phyloP scores from a whole-genome alignment of 1,140 invertebrate species.

The Aphidius ervi region DNA sequence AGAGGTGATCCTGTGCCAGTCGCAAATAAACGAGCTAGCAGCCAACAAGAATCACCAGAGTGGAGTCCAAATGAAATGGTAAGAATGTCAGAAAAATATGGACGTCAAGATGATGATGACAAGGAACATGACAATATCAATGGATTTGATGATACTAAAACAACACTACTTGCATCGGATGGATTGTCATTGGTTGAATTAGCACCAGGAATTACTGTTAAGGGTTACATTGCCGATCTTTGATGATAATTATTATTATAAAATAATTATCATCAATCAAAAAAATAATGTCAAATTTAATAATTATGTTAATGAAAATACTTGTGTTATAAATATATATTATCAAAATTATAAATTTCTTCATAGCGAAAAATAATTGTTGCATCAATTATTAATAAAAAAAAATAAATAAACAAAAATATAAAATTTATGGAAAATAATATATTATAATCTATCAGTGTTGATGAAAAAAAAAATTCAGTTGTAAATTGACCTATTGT shows the following conservation, averaged over 20 bases:
- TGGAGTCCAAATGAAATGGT: slow-evolving; percentile 51
- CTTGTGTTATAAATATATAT: too few relatives aligned
- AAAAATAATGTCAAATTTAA: not conserved
- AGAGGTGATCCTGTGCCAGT: slow-evolving; percentile 38
- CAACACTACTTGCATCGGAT: not conserved
- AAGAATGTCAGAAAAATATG: slow-evolving; percentile 49
- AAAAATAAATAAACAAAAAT: too few relatives aligned
- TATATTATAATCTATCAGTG: too few relatives aligned
- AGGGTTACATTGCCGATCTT: slow-evolving; percentile 65
- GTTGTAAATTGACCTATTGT: too few relatives aligned
- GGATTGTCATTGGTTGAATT: slow-evolving; percentile 48
- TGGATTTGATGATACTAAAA: not conserved
- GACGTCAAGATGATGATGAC: slow-evolving; percentile 31
- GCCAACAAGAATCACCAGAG: slow-evolving; percentile 41
- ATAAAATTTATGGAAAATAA: too few relatives aligned
- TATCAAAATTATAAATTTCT: too few relatives aligned
- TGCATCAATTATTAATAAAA: too few relatives aligned
- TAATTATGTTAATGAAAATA: too few relatives aligned
- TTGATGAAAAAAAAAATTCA: too few relatives aligned
- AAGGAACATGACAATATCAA: slow-evolving; percentile 27
- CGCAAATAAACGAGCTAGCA: slow-evolving; percentile 32
- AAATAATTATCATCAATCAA: slow-evolving; percentile 26
- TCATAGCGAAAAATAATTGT: too few relatives aligned
- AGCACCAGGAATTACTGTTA: slow-evolving; percentile 62
- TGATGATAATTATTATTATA: slow-evolving; percentile 32